Evolutionary conservation across 2,113 vertebrate genomes (phyloP).

Genomic region (Crocuta crocuta): DNA sequence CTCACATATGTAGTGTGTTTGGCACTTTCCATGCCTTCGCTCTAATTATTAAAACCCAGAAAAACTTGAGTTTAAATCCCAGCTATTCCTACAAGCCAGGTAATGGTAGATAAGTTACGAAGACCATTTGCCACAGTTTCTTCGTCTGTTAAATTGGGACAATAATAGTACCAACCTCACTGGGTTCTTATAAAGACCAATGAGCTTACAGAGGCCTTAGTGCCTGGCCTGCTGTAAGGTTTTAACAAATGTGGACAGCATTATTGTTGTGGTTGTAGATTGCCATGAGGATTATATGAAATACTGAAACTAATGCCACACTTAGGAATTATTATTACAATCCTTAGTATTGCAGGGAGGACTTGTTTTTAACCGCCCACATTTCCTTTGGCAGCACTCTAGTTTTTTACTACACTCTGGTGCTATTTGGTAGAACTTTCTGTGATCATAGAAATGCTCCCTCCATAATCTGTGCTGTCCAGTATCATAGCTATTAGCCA

Average conservation of each 20-base stretch:
- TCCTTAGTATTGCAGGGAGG: neutral
- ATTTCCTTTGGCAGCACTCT: neutral
- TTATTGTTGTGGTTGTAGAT: neutral
- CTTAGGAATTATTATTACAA: neutral
- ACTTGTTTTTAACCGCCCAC: neutral
- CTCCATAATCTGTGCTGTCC: neutral
- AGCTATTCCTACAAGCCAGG: conserved; percentile 4
- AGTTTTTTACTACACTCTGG: neutral
- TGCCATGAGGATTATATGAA: neutral
- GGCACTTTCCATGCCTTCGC: neutral
- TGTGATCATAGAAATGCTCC: neutral
- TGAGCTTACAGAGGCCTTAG: neutral
- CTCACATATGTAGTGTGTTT: neutral
- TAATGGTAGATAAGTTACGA: neutral
- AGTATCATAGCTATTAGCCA: neutral
- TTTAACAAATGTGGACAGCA: neutral
- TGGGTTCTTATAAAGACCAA: neutral
- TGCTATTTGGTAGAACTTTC: neutral
- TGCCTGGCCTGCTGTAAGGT: neutral
- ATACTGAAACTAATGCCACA: neutral
- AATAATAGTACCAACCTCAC: neutral
- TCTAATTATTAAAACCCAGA: conserved; percentile 2
- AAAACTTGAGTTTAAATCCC: neutral
- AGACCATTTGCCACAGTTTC: neutral
- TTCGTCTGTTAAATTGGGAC: neutral